Base-by-base conservation (phyloP, 2,113 vertebrate species). In the Catharus minimus region DNA sequence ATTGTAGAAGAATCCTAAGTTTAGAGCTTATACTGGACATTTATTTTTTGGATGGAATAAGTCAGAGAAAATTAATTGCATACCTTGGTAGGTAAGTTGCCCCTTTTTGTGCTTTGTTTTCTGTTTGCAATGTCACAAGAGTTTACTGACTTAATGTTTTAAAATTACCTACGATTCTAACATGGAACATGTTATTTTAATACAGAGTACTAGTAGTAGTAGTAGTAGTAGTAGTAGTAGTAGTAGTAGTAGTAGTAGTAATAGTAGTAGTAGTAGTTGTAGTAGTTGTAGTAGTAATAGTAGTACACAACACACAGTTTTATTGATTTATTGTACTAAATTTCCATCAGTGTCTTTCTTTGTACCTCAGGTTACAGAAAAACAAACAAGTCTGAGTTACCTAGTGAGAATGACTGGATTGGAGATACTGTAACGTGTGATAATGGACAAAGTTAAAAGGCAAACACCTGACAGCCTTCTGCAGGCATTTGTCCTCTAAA, bases 11-110 rank as follows among this genome's bases (percentile, higher is more conserved):
- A 13, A 38, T 52, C 4, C 6, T 39, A n/a, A 13, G 9, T 17
- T 81, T 47, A 32, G 24, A 61, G 7, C 5, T 61, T 69, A 16
- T 44, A 33, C 11, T 32, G 30, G 23, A 14, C 10, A 36, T 52
- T 53, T 52, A 66, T 43, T 43, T 80, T 92, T 86, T 83, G 13
- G 13, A 27, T 61, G 13, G 7, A 47, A 11, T 9, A 30, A 41
- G 2, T 69, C 28, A 78, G 30, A 72, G 33, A 82, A 82, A 80
- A 66, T 39, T 46, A 73, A 66, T 5, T 19, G 1, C 27, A 23
- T 41, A 21, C 0, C 0, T 12, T 50, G 11, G 5, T n/a, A 12
- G 50, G 18, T 1, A 73, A 27, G 16, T 30, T 86, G 5, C 3
- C 3, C 3, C 46, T 78, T 50, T 57, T 26, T 58, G 6, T 60